Evolutionary conservation across 2,113 vertebrate species (phyloP), one percentile per base, ranked within the genome.

Genomic region (Lucifuga dentata): DNA sequence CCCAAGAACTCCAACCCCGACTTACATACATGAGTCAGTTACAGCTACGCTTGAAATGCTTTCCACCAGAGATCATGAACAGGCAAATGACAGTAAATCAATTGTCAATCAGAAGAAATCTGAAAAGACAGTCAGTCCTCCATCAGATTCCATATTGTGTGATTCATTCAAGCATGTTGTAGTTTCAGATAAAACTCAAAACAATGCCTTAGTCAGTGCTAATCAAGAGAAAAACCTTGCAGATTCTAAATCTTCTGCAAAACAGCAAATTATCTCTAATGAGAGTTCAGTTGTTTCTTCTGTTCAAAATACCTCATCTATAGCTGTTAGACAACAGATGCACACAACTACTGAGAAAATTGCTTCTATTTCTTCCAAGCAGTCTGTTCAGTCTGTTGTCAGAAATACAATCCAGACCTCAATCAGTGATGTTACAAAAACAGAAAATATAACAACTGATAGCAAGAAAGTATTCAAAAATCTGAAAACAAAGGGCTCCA

Each of bases 291-390:
- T 87, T 20, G 69, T 78, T n/a, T 52, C 83, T 57, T 87, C 79
- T 9, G 12, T 81, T 86, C 89, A 90, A 56, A 88, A 92, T 69
- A 88, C 72, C 26, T 85, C 86, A 49, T 87, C 89, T 12, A 62
- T 88, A 29, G 52, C 84, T 64, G 80, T 87, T 43, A 89, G 48
- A 74, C 88, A 93, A 76, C 80, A 91, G 45, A 86, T 69, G 6
- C 63, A 86, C 38, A 83, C 76, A 6, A 85, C 68, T 23, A 80
- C 77, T 56, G 81, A 91, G 38, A 87, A 90, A 83, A 73, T 68
- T 0, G 80, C 81, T 12, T 85, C 85, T 11, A 70, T 83, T 77
- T 90, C 89, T 24, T 86, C 84, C 16, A 57, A 39, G 23, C 78
- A 84, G 59, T 77, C 81, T 4, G 49, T 43, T 55, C 71, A 70